phyloP scores from a whole-genome alignment of 2,888 invertebrate species.

The Lepidocyrtoides sp. region DNA sequence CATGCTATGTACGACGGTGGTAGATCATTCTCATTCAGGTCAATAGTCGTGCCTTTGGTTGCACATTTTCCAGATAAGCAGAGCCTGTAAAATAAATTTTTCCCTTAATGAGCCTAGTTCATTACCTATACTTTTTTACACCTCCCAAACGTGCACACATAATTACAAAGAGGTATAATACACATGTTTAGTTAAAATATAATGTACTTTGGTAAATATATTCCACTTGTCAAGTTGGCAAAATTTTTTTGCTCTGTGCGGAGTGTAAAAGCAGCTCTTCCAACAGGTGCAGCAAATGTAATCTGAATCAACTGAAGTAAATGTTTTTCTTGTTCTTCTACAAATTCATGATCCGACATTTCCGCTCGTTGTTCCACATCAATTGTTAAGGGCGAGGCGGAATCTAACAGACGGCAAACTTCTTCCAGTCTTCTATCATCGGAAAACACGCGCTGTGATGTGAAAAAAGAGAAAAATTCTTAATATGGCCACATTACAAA shows the following conservation, averaged over 20 bases:
- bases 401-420: slow-evolving; percentile 84
- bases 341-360: slow-evolving; percentile 85
- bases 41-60: slow-evolving; percentile 83
- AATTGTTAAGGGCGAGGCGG: slow-evolving; percentile 81
- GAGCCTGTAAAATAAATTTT: slow-evolving; percentile 67
- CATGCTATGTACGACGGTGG: slow-evolving; percentile 80
- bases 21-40: slow-evolving; percentile 83
- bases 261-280: slow-evolving; percentile 84
- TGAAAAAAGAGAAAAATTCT: too few relatives aligned
- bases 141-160: too few relatives aligned
- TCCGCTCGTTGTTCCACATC: slow-evolving; percentile 85
- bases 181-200: too few relatives aligned
- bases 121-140: too few relatives aligned
- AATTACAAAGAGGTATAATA: background rate
- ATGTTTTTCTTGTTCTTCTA: slow-evolving; percentile 85
- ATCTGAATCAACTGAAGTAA: slow-evolving; percentile 84
- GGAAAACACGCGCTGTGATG: slow-evolving; percentile 81
- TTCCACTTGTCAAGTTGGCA: slow-evolving; percentile 84
- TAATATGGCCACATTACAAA: too few relatives aligned
- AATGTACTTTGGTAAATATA: slow-evolving; percentile 82
- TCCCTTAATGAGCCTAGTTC: too few relatives aligned
- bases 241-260: slow-evolving; percentile 84
- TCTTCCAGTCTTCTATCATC: slow-evolving; percentile 84
- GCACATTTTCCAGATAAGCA: slow-evolving; percentile 84
- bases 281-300: slow-evolving; percentile 84